Base-by-base conservation (phyloP, 2,797 vertebrate genomes). In the Pelobates cultripes region DNA sequence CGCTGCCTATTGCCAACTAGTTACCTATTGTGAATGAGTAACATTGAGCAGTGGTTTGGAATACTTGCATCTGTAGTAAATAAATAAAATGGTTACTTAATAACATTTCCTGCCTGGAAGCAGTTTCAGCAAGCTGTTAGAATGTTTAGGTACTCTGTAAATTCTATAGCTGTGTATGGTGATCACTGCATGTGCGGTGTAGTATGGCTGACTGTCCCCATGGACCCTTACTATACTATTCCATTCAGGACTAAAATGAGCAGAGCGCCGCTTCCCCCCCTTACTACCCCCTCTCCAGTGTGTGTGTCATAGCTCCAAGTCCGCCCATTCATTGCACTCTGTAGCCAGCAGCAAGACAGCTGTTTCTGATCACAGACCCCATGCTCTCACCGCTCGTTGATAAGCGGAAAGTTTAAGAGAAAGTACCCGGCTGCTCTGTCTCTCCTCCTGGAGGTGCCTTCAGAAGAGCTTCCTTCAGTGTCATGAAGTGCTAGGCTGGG, bases 291-390 rank as follows among this genome's bases (percentile, higher is more conserved):
- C 77, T 85, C 55, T n/a, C 69, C 40, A 15, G 13, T 61, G 77
- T 66, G n/a, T 86, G 88, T 77, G 78, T 69, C 86, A 86, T 83
- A 70, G 79, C 73, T 73, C 84, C 84, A 74, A 90, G 86, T 85
- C 91, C 92, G 86, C 92, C 92, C 85, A 86, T 91, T 86, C 88
- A 82, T 87, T 87, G 81, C 89, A 80, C 87, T 60, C 89, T 87
- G 41, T 79, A 87, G 92, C 89, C 89, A 89, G 89, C 89, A 91
- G 91, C 88, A 81, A 90, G 91, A 93, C 93, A 94, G 94, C 94
- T 93, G 92, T 86, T 87, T 92, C 93, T 92, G 89, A 93, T 93
- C 93, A 93, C 91, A 90, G 90, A 88, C 86, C 92, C 57, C 91
- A 90, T 89, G 86, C 84, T 92, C 90, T 93, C 90, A 28, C 84